phyloP scores from a whole-genome alignment of 2,113 vertebrate genomes.

The Silurus asotus region DNA sequence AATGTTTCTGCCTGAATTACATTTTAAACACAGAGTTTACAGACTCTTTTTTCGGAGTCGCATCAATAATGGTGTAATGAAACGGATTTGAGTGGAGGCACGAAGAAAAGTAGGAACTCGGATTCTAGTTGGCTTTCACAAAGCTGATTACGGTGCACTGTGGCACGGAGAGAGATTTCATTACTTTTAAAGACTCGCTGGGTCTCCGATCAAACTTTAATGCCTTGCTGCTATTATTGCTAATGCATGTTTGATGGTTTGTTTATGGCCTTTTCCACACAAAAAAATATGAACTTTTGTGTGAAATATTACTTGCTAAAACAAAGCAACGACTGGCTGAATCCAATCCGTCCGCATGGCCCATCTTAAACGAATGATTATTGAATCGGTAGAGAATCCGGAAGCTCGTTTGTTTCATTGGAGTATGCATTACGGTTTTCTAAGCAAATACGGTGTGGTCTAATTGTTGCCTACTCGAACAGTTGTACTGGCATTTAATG shows the following conservation, averaged over 20 bases:
- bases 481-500: conserved; percentile 40
- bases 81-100: background rate
- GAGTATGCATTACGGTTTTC: conserved; percentile 2
- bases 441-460: conserved; percentile 3
- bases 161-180: conserved; percentile 17
- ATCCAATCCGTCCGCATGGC: background rate
- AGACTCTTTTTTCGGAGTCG: background rate
- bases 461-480: conserved; percentile 31
- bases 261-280: background rate
- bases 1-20: background rate
- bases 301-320: background rate
- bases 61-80: background rate
- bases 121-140: conserved; percentile 4
- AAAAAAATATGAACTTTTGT: background rate
- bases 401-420: background rate
- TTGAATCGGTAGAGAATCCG: background rate
- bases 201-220: conserved; percentile 17
- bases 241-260: conserved; percentile 8
- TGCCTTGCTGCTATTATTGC: background rate
- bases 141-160: conserved; percentile 6
- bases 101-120: background rate
- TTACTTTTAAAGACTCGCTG: conserved; percentile 11
- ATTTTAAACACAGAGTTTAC: background rate
- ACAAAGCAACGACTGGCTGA: background rate
- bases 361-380: background rate